Conservation (phyloP, 1,140 invertebrate species). For the Drosophila sp. region DNA sequence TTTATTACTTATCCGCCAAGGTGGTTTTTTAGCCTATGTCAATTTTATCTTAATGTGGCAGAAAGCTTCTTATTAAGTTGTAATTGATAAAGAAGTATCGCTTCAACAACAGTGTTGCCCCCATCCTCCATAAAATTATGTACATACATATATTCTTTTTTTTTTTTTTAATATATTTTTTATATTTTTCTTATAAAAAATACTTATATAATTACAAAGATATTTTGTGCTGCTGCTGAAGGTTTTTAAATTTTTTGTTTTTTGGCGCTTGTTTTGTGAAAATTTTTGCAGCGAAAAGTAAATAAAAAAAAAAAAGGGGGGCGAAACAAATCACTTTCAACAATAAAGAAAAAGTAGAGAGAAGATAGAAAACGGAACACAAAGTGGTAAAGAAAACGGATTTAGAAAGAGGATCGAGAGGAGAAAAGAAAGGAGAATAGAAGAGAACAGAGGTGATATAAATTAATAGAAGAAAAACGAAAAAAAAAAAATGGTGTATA, state of each 20-base stretch:
- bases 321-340: conserved; percentile 68
- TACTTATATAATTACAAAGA: conserved; percentile 82
- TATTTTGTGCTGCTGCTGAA: conserved; percentile 75
- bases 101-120: too few relatives aligned
- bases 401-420: conserved; percentile 18
- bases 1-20: too few relatives aligned
- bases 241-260: conserved; percentile 37
- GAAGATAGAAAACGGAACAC: conserved; percentile 13
- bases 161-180: conserved; percentile 70
- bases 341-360: conserved; percentile 27
- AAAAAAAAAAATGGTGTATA: conserved; percentile 10
- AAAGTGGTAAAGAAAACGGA: conserved; percentile 28
- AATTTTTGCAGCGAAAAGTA: conserved; percentile 62
- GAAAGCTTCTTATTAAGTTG: too few relatives aligned
- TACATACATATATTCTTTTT: not conserved
- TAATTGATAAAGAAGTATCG: too few relatives aligned
- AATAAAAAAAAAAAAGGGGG: conserved; percentile 43
- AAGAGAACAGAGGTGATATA: conserved; percentile 5
- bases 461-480: conserved; percentile 24
- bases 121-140: too few relatives aligned
- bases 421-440: conserved; percentile 29
- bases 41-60: too few relatives aligned
- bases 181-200: conserved; percentile 82
- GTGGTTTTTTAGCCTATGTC: too few relatives aligned
- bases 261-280: conserved; percentile 39